phyloP scores from a whole-genome alignment of 2,113 vertebrate genomes.

The human (Homo sapiens) region GRCh38 chr4:85822001-85822500 shows the following conservation, averaged over 20 bases:
- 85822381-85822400: neutral
- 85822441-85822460: conserved; percentile 67
- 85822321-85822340: conserved; percentile 22
- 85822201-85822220: neutral
- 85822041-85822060: neutral
- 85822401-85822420: conserved; percentile 63
- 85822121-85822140: neutral
- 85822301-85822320: no score
- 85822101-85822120: neutral
- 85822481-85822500: neutral
- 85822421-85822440: conserved; percentile 51
- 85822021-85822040: neutral
- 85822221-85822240: conserved; percentile 13
- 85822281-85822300: no score
- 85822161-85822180: neutral
- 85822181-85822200: neutral
- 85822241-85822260: neutral
- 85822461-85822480: conserved; percentile 45
- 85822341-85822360: neutral
- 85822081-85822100: neutral
- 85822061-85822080: neutral
- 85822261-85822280: neutral
- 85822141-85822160: conserved; percentile 24
- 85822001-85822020: neutral
- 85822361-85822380: neutral